These are phyloP conservation scores for Cordilura impudica DNA, from an alignment of 2,888 invertebrate species.

Conservation along the genomic window DNA sequence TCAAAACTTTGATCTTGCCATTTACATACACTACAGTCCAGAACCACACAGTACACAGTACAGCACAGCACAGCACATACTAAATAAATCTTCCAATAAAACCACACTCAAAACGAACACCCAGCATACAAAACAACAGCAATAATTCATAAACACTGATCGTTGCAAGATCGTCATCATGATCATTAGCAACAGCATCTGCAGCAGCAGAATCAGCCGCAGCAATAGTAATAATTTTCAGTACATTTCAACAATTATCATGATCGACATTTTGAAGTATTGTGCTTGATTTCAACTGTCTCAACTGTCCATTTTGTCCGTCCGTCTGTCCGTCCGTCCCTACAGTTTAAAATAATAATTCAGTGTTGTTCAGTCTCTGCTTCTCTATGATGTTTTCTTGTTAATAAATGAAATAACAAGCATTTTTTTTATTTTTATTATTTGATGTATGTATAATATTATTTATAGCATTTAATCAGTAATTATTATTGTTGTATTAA, in stretches of 20 bases:
- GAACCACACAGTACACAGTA: constrained; percentile 17
- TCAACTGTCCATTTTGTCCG: constrained; percentile 60
- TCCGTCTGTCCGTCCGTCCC: not conserved
- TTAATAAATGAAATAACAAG: constrained; percentile 33
- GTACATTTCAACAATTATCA: constrained; percentile 60
- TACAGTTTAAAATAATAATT: not conserved
- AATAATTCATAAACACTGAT: constrained; percentile 51
- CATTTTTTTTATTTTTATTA: constrained; percentile 22
- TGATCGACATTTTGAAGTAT: constrained; percentile 63
- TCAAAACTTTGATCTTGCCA: constrained; percentile 51
- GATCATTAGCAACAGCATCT: constrained; percentile 10
- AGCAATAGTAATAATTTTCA: constrained; percentile 32
- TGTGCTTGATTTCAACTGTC: constrained; percentile 62
- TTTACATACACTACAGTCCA: constrained; percentile 31
- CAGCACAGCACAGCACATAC: not conserved
- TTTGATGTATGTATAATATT: constrained; percentile 54
- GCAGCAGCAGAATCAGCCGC: not conserved
- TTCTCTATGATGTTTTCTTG: not conserved
- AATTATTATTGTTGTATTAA: constrained; percentile 75
- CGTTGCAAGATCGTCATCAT: constrained; percentile 22
- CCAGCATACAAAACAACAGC: constrained; percentile 37
- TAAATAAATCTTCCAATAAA: not conserved
- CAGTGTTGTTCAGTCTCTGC: not conserved
- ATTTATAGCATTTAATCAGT: constrained; percentile 73
- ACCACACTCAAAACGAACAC: not conserved